Base-by-base conservation (phyloP, 2,888 invertebrate species). In the Syritta pipiens region DNA sequence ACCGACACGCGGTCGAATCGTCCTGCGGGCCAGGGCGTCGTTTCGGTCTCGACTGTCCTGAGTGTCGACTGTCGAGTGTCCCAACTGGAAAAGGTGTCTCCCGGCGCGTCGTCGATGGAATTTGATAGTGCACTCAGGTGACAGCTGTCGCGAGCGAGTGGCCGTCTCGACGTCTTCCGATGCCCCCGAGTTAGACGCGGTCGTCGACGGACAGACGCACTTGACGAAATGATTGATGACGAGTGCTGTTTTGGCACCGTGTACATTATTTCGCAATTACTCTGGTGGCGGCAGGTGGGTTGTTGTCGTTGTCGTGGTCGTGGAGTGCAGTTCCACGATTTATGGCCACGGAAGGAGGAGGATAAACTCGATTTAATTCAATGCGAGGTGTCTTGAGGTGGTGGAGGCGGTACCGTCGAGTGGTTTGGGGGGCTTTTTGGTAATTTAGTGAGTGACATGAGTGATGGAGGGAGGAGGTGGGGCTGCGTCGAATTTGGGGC, bases 191-290 rank as follows among this genome's bases (percentile, higher is more conserved):
- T 79, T 72, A 67, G 72, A 74, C 37, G 37, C 7, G 14, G 37
- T 17, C 1, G 6, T 17, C 17, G 28, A 4, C n/a, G 28, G 2
- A 28, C 1, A 9, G 28, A 28, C 17, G 60, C 35, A 79, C 62
- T 79, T 79, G 79, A 79, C 67, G 79, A 79, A 79, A 68, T 79
- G 79, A 79, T 79, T 79, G 79, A 79, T 79, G 74, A 44, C 55
- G 22, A 74, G 37, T 67, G 65, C 28, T 30, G 60, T 17, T 22
- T 30, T 46, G 46, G 32, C 28, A 60, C 17, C n/a, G 49, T 26
- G 55, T 49, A 57, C 67, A 72, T 79, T 72, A 72, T 67, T 74
- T 74, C 57, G 60, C 79, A 79, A 79, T 79, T 79, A 74, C 62
- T 62, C 44, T 5, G 30, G 22, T 68, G 65, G 24, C 46, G 46